These are phyloP conservation scores for Catharus bicknelli DNA, from an alignment of 2,113 vertebrate genomes.

Conservation along the genomic window DNA sequence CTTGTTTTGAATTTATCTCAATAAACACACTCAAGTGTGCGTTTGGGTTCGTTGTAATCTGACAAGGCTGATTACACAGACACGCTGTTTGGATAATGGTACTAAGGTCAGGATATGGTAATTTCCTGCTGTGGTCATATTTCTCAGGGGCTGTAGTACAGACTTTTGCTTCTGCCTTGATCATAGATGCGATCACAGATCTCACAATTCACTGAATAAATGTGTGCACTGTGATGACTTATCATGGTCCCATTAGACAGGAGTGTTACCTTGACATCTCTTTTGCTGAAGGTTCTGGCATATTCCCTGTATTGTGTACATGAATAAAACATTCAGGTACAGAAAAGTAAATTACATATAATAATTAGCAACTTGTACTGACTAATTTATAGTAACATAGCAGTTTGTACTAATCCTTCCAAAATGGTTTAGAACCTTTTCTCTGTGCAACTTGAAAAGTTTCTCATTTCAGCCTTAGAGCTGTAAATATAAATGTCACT, in stretches of 20 bases:
- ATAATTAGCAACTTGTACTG: background rate
- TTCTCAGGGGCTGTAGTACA: background rate
- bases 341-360: background rate
- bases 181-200: accelerated
- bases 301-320: accelerated
- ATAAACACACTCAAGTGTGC: accelerated
- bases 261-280: background rate
- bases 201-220: accelerated
- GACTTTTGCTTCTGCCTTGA: accelerated
- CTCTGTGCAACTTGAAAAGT: background rate
- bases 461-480: background rate
- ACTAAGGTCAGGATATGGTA: accelerated
- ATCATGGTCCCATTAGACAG: accelerated
- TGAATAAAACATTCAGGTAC: background rate
- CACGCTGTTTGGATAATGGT: background rate
- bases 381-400: background rate
- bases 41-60: background rate
- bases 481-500: background rate
- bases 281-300: background rate
- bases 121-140: accelerated
- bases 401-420: background rate
- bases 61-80: background rate
- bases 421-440: background rate
- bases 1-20: background rate
- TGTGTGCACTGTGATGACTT: accelerated